Evolutionary conservation across 2,797 vertebrate genomes (phyloP), one percentile per base, ranked within the genome.

Genomic region (Phoxinus dragarum): DNA sequence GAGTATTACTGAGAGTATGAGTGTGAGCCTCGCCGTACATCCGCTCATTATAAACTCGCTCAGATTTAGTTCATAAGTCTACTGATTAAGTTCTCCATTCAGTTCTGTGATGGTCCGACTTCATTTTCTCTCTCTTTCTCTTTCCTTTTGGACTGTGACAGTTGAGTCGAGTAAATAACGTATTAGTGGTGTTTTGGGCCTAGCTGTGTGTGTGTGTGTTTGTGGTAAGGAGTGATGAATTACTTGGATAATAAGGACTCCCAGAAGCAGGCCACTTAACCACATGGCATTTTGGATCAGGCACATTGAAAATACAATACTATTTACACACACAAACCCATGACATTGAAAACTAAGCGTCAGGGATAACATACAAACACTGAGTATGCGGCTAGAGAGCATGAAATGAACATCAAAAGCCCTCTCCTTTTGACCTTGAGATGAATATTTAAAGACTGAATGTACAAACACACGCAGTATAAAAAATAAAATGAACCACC

Each of bases 161-260:
- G 84, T 64, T 61, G 47, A 81, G 71, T 34, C 47, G 21, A 81
- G 79, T 84, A 87, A 87, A 84, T 76, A 75, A 74, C 8, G 59
- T 68, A 87, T 80, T 87, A 84, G 77, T 68, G 47, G 72, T 52
- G 69, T 84, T 86, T 84, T 67, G 38, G 71, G 76, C 91, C 90
- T 90, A 92, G 91, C 91, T 36, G 71, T 86, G 79, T 82, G 66
- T 49, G 74, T 67, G 67, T 47, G 61, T 72, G 76, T 74, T 34
- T 68, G 68, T 86, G 91, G 36, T 12, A 91, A 86, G 84, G 94
- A 93, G 94, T 96, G 95, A 97, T 97, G 96, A 96, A 94, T 95
- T 92, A 92, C 94, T 95, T 94, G 94, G 95, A 94, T 95, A 96
- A 96, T 95, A 93, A 96, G 92, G 95, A 94, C 92, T 96, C 94